phyloP scores from a whole-genome alignment of 2,797 vertebrate genomes.

The Anguilla megastoma region DNA sequence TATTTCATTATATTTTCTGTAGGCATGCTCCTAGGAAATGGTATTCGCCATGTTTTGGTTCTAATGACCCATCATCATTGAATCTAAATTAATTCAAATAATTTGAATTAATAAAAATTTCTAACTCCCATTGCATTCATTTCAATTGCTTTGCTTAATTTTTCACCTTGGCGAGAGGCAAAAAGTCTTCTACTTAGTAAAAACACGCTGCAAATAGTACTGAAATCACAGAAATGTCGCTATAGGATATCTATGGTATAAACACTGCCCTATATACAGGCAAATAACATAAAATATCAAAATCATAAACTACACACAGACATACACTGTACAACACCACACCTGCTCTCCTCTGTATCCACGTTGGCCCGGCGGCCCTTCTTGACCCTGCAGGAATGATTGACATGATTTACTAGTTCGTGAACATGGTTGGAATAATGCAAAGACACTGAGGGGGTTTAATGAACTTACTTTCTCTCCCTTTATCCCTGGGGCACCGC shows the following conservation, averaged over 20 bases:
- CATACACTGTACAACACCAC: slow-evolving; percentile 39
- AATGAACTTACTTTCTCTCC: slow-evolving; percentile 75
- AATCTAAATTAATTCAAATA: background rate
- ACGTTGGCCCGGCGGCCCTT: slow-evolving; percentile 71
- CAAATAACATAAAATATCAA: background rate
- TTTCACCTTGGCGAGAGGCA: background rate
- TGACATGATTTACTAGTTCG: background rate
- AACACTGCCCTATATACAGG: background rate
- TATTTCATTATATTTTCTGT: background rate
- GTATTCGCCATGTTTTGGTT: background rate
- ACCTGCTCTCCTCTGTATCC: slow-evolving; percentile 76
- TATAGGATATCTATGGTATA: background rate
- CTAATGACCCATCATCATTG: background rate
- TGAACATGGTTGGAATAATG: background rate
- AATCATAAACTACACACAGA: background rate
- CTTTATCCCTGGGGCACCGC: slow-evolving; percentile 81
- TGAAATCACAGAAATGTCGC: background rate
- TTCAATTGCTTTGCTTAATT: background rate
- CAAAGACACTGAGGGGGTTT: background rate
- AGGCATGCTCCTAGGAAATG: background rate
- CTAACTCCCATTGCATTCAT: background rate
- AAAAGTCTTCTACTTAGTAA: background rate
- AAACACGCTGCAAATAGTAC: background rate
- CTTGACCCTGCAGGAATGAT: slow-evolving; percentile 68
- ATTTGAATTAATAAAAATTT: background rate